These are phyloP conservation scores for Hydrozoanthus gracilis DNA, from an alignment of 92 coral and sea anemone genomes.

Conservation along the genomic window DNA sequence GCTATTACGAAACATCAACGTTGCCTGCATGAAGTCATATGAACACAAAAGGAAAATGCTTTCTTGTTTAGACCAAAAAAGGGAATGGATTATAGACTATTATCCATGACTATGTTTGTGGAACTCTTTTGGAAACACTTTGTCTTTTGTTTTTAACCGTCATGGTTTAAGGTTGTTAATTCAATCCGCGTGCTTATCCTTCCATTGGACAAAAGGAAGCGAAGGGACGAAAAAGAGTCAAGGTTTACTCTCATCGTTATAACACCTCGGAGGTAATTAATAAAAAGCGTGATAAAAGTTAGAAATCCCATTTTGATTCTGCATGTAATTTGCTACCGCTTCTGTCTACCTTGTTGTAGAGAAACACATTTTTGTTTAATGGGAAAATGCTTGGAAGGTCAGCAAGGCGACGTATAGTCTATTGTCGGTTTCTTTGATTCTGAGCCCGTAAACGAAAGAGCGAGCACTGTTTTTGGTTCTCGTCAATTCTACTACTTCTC, in stretches of 20 bases:
- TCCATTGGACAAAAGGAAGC: not conserved
- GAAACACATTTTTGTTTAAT: conserved; percentile 81
- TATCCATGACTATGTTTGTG: conserved; percentile 33
- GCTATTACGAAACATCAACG: conserved; percentile 19
- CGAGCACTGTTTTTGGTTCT: conserved; percentile 42
- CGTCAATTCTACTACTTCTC: conserved; percentile 48
- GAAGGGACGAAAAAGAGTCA: not conserved
- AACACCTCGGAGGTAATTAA: not conserved
- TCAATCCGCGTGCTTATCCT: conserved; percentile 31
- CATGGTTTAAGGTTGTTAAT: conserved; percentile 40
- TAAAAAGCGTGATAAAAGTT: conserved; percentile 26
- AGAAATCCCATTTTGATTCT: conserved; percentile 28
- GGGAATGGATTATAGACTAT: conserved; percentile 20
- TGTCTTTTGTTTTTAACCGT: conserved; percentile 45
- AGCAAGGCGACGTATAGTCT: conserved; percentile 97
- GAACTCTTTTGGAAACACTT: conserved; percentile 41
- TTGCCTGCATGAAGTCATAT: conserved; percentile 37
- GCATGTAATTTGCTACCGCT: conserved; percentile 57
- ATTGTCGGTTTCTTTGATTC: conserved; percentile 96
- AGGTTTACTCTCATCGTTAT: not conserved
- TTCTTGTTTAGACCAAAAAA: conserved; percentile 44
- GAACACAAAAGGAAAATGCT: conserved; percentile 28
- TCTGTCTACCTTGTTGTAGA: conserved; percentile 56
- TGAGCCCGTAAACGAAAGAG: conserved; percentile 61
- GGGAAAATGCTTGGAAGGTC: conserved; percentile 99